Conservation (phyloP, 2,797 vertebrate genomes). For the Chaunax sp. region DNA sequence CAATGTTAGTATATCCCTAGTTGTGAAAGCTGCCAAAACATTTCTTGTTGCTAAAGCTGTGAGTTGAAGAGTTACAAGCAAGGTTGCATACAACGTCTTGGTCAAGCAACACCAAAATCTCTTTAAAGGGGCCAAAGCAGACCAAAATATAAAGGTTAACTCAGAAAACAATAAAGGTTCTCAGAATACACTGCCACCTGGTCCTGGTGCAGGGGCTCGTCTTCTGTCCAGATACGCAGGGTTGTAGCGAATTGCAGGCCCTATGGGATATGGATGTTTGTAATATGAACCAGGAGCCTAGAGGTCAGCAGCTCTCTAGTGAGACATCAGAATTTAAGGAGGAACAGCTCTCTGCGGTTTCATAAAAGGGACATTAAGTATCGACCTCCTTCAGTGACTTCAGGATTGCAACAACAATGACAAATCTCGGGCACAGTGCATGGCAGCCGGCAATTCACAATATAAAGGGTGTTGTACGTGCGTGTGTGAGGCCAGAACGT, state of each 20-base stretch:
- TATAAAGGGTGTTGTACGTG: not conserved
- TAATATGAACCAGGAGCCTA: conserved; percentile 52
- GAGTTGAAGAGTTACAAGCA: conserved; percentile 60
- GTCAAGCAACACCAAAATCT: conserved; percentile 55
- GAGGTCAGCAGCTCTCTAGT: conserved; percentile 40
- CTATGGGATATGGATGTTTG: conserved; percentile 79
- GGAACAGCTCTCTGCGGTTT: conserved; percentile 22
- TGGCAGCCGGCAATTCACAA: not conserved
- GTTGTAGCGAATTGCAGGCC: conserved; percentile 84
- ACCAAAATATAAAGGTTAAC: conserved; percentile 43
- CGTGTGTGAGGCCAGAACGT: not conserved
- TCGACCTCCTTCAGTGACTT: conserved; percentile 25
- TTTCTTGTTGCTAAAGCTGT: conserved; percentile 38
- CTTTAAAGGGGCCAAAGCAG: conserved; percentile 40
- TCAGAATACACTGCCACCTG: conserved; percentile 80
- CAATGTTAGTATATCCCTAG: conserved; percentile 55
- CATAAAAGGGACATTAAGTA: conserved; percentile 27
- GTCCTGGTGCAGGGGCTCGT: conserved; percentile 73
- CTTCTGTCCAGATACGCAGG: conserved; percentile 85
- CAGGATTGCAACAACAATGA: conserved; percentile 25
- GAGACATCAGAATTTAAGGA: conserved; percentile 34
- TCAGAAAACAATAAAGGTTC: conserved; percentile 37
- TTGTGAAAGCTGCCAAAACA: conserved; percentile 56
- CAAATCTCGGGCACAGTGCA: conserved; percentile 24
- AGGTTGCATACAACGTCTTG: conserved; percentile 37